These are phyloP conservation scores for Anoura caudifer DNA, from an alignment of 2,113 vertebrate genomes.

Conservation along the genomic window DNA sequence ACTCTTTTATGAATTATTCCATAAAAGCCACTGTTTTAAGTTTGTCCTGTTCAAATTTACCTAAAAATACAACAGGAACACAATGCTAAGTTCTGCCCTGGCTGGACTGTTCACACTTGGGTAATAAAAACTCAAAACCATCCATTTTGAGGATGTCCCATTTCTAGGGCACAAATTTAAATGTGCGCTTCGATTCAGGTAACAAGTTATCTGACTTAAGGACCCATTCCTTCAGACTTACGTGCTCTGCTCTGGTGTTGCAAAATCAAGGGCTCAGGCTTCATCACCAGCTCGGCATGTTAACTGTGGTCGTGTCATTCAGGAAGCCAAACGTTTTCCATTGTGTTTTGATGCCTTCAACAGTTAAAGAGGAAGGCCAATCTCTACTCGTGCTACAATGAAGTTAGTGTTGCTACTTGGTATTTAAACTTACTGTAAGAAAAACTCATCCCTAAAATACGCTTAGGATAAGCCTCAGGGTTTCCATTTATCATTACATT, in stretches of 20 bases:
- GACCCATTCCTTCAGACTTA: background rate
- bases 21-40: background rate
- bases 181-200: background rate
- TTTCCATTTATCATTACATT: background rate
- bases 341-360: constrained; percentile 39
- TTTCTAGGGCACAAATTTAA: background rate
- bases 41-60: background rate
- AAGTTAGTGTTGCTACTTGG: background rate
- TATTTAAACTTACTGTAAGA: background rate
- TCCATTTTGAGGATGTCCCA: background rate
- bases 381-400: background rate
- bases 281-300: background rate
- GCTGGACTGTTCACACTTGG: background rate
- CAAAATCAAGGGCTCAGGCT: constrained; percentile 9
- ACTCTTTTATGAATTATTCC: background rate
- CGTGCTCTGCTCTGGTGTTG: background rate
- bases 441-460: background rate
- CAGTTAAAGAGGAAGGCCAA: background rate
- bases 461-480: background rate
- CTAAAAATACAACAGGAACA: background rate
- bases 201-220: background rate
- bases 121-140: background rate
- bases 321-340: constrained; percentile 49
- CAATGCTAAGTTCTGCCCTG: background rate
- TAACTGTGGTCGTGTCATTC: background rate